Evolutionary conservation across 2,113 vertebrate species (phyloP), one percentile per base, ranked within the genome.

Genomic region (Mesitornis unicolor): DNA sequence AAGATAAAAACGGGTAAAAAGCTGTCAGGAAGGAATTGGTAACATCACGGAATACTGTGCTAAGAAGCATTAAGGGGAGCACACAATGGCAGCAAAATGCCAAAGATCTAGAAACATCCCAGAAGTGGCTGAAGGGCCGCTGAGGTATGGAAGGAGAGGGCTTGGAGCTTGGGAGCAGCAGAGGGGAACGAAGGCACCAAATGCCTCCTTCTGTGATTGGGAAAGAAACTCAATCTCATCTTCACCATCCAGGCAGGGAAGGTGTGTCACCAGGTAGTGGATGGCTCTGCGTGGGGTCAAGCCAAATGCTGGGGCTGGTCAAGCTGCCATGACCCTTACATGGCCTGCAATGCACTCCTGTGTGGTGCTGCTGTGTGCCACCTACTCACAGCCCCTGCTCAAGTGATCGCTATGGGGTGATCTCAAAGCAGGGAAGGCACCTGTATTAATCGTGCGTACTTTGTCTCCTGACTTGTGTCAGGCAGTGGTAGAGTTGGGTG

Each of bases 181-280:
- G 8, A 0, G 6, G 9, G 13, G 40, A 51, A 71, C 3, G 9
- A 65, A 11, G 4, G 18, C 7, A 57, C 15, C 59, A 2, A 4
- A 18, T 18, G 29, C 5, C 11, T 42, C 61, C 16, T 69, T 74
- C 69, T 53, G 31, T 0, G 0, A 2, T 33, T 65, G 40, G 40
- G 28, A 48, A 69, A 50, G 31, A 68, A 42, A 43, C 13, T 2
- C 25, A 28, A 10, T 20, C 2, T 4, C 0, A 0, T 11, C 9
- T 45, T 68, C 61, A 18, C 5, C 13, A 7, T 9, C 42, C 35
- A 4, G 2, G 22, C 35, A 65, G 38, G 35, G 12, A 68, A 60
- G 7, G 20, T 22, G 6, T 68, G 24, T 36, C 7, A 7, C 33
- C 1, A 1, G n/a, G 29, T 54, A 53, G 20, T 13, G 56, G 56